These are phyloP conservation scores for Dusona sp. DNA, from an alignment of 2,888 invertebrate genomes.

Conservation along the genomic window DNA sequence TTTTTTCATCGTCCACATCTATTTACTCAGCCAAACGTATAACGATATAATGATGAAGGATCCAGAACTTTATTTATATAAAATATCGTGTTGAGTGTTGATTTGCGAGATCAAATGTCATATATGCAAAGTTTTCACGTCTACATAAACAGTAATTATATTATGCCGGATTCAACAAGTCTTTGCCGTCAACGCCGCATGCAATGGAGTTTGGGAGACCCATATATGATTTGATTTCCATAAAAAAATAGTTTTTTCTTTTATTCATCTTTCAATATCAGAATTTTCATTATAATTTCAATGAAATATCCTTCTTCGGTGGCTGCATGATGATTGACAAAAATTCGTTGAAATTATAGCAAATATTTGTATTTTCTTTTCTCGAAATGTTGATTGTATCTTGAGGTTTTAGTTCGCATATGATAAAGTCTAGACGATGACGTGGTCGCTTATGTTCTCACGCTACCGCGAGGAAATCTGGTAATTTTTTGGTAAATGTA, in stretches of 20 bases:
- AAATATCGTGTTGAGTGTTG: constrained; percentile 15
- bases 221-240: neutral
- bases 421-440: constrained; percentile 4
- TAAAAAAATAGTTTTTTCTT: neutral
- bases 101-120: neutral
- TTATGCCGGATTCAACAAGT: neutral
- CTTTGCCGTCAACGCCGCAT: neutral
- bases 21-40: neutral
- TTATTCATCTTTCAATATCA: neutral
- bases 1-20: constrained; percentile 36
- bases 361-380: constrained; percentile 12
- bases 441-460: neutral
- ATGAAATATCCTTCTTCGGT: neutral
- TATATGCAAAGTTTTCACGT: neutral
- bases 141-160: neutral
- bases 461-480: neutral
- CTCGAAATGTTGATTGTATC: neutral
- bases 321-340: neutral
- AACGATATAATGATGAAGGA: constrained; percentile 8
- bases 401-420: neutral
- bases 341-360: neutral
- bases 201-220: neutral
- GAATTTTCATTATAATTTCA: neutral
- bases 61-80: neutral
- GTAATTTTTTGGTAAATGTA: constrained; percentile 11